Conservation (phyloP, 2,888 invertebrate genomes). For the Branchellion lobata region DNA sequence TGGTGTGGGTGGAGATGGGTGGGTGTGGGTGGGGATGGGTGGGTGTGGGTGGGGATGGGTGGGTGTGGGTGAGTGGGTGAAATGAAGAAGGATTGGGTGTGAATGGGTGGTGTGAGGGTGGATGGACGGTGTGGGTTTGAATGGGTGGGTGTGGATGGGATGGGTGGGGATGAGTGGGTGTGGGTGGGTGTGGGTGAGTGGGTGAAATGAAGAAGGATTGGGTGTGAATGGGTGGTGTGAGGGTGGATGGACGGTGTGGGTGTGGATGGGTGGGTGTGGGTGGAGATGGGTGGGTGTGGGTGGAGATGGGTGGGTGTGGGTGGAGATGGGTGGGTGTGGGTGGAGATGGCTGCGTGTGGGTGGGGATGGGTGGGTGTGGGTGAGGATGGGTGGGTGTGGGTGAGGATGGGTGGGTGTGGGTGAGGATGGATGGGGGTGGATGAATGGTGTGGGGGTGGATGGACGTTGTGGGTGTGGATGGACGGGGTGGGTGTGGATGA, state of each 20-base stretch:
- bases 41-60: background rate
- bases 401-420: background rate
- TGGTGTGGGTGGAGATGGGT: background rate
- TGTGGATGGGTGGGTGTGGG: background rate
- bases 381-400: conserved; percentile 15
- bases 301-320: background rate
- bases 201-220: background rate
- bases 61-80: background rate
- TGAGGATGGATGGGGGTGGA: background rate
- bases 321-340: background rate
- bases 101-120: background rate
- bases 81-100: background rate
- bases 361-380: background rate
- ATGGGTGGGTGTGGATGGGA: background rate
- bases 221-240: too few relatives aligned
- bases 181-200: background rate
- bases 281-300: background rate
- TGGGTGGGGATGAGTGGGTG: conserved; percentile 5
- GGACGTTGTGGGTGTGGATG: background rate
- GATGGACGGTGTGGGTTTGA: background rate
- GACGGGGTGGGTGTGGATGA: background rate
- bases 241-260: too few relatives aligned
- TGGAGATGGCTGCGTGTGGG: background rate
- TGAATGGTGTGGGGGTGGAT: background rate
- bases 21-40: background rate